Percentiles rank a stretch among this genome's conserved stretches.
Evolutionary conservation across 2,797 vertebrate genomes (phyloP).

Genomic region (Heterohyrax brucei): DNA sequence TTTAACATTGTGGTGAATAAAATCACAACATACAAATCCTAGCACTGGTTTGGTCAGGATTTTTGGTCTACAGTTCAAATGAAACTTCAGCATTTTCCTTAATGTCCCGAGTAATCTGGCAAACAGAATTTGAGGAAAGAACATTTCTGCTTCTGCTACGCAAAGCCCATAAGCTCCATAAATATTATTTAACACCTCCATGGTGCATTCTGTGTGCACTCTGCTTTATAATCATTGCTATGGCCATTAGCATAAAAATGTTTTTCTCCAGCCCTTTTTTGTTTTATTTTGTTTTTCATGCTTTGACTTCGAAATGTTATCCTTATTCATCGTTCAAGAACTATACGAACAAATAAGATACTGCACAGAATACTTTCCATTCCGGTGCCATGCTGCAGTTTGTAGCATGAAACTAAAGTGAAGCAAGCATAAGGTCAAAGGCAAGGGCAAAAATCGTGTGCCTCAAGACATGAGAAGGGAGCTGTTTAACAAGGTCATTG

Average conservation of each 20-base stretch:
- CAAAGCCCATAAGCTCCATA: constrained; percentile 72
- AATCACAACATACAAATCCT: constrained; percentile 66
- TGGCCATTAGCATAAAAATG: constrained; percentile 79
- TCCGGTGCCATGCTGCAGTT: constrained; percentile 42
- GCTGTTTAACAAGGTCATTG: neutral
- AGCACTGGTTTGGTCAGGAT: constrained; percentile 56
- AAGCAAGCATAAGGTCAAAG: constrained; percentile 40
- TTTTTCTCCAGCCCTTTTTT: constrained; percentile 60
- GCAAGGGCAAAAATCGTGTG: neutral
- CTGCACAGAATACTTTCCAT: constrained; percentile 65
- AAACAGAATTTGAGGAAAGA: constrained; percentile 80
- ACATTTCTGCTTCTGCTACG: constrained; percentile 70
- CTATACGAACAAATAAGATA: constrained; percentile 72
- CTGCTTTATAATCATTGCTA: constrained; percentile 75
- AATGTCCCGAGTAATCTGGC: constrained; percentile 79
- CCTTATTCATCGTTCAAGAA: constrained; percentile 77
- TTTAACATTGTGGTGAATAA: constrained; percentile 53
- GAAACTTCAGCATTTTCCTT: constrained; percentile 79
- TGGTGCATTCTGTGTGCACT: constrained; percentile 50
- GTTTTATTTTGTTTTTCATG: constrained; percentile 43
- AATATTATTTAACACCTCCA: constrained; percentile 81
- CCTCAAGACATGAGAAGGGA: neutral
- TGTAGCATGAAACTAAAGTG: constrained; percentile 71
- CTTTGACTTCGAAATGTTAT: constrained; percentile 77
- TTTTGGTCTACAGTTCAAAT: constrained; percentile 71